These are phyloP conservation scores for Paraplagusia blochii DNA, from an alignment of 2,113 vertebrate genomes.

Conservation along the genomic window DNA sequence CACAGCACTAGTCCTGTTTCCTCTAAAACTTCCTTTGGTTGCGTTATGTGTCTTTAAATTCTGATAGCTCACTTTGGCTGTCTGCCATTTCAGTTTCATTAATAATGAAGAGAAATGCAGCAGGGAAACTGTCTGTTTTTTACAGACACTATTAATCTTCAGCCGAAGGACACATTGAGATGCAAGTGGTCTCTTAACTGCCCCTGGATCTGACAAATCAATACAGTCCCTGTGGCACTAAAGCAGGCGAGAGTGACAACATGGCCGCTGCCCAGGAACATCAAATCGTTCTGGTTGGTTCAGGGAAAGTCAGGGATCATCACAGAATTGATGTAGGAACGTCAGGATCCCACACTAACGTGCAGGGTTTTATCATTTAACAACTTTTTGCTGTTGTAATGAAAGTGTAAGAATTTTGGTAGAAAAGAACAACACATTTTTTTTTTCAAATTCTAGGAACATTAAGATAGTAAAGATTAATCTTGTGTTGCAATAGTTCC, in stretches of 20 bases:
- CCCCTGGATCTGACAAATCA: constrained; percentile 52
- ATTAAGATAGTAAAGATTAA: no score
- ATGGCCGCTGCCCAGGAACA: constrained; percentile 41
- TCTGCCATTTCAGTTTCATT: constrained; percentile 30
- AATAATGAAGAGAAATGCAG: constrained; percentile 38
- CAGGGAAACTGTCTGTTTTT: constrained; percentile 21
- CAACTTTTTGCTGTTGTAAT: constrained; percentile 4
- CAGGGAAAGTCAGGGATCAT: constrained; percentile 29
- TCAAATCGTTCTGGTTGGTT: constrained; percentile 33
- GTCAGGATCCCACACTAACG: constrained; percentile 11
- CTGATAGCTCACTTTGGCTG: constrained; percentile 15
- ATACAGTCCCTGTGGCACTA: constrained; percentile 44
- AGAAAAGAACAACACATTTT: no score
- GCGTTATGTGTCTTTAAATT: constrained; percentile 2
- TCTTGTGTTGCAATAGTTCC: no score
- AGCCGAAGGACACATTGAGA: constrained; percentile 50
- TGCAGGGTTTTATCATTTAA: constrained; percentile 3
- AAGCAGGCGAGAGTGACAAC: constrained; percentile 27
- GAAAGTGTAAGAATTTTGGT: not conserved
- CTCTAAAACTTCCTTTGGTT: no score
- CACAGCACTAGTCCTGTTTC: no score
- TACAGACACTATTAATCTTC: constrained; percentile 50
- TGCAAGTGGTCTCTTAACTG: constrained; percentile 51
- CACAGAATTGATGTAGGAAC: constrained; percentile 18
- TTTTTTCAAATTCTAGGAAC: no score